Base-by-base conservation (phyloP, 2,113 vertebrate genomes). In the Pteronura brasiliensis region DNA sequence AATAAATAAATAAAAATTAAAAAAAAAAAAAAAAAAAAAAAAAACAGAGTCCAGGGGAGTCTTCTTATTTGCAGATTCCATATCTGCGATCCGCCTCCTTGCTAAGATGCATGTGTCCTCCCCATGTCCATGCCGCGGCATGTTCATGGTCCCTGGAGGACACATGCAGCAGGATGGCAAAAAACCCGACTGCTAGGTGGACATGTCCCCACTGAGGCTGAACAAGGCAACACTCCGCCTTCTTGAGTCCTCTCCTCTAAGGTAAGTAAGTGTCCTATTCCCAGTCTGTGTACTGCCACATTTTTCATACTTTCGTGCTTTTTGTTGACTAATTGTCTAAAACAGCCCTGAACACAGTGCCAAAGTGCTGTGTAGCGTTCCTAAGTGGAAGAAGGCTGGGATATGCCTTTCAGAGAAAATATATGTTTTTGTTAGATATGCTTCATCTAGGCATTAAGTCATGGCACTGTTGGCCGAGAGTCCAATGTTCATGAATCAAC, bases 171-270 rank as follows among this genome's bases (percentile, higher is more conserved):
- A 49, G 36, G 31, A 69, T 0, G 34, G 25, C 6, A 31, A 74
- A 47, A 59, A 49, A 12, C 23, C 27, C 9, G 49, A 36, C 7
- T 21, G 8, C 34, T 44, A 1, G 3, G 6, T 0, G 29, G 1
- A 0, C 52, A 44, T 0, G 0, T 44, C 39, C 74, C 82, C 20
- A 27, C 12, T 1, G 69, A 63, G 67, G 47, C 11, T 21, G 4
- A 44, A 7, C 44, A n/a, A 21, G 29, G 69, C 36, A 1, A 9
- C 7, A 3, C 42, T 29, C 61, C 20, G 5, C 82, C 42, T 47
- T 47, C 57, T 25, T 14, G 29, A 31, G 47, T 71, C 31, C 8
- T 59, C 36, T 47, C 52, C 92, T 49, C 17, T 3, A 21, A 27
- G 20, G 4, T 4, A 25, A 85, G 27, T 59, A 31, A 34, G 11